These are phyloP conservation scores for Pomacea canaliculata DNA, from an alignment of 2,888 invertebrate genomes.

Conservation along the genomic window DNA sequence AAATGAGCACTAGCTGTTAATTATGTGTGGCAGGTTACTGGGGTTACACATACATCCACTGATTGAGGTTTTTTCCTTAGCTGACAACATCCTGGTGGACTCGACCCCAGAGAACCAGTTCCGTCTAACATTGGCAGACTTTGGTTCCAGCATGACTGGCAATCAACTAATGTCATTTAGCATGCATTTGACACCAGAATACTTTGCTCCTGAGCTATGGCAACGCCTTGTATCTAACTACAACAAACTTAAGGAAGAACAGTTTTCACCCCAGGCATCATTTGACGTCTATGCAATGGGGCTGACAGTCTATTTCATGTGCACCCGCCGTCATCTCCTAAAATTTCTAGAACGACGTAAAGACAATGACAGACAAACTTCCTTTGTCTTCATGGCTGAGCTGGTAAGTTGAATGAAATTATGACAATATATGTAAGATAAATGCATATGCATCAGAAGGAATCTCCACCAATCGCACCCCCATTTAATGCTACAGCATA, in stretches of 20 bases:
- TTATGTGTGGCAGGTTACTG: too few relatives aligned
- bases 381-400: too few relatives aligned
- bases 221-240: neutral
- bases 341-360: neutral
- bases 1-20: too few relatives aligned
- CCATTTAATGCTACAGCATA: too few relatives aligned
- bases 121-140: slow-evolving; percentile 11
- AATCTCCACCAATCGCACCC: neutral
- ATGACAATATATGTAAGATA: too few relatives aligned
- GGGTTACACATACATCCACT: too few relatives aligned
- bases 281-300: slow-evolving; percentile 21
- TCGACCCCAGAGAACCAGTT: neutral
- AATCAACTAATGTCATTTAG: neutral
- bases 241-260: neutral
- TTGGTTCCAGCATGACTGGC: neutral
- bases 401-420: too few relatives aligned
- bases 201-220: slow-evolving; percentile 18
- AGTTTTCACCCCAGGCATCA: neutral
- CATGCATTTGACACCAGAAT: slow-evolving; percentile 9
- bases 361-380: neutral
- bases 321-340: slow-evolving; percentile 1
- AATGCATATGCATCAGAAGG: too few relatives aligned
- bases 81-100: slow-evolving; percentile 6
- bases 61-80: neutral
- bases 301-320: slow-evolving; percentile 15